A percentile compares a stretch with the other conserved stretches of the same genome.
These are phyloP conservation scores for Dolichopus griseipennis DNA, from an alignment of 2,888 invertebrate species.

Conservation along the genomic window DNA sequence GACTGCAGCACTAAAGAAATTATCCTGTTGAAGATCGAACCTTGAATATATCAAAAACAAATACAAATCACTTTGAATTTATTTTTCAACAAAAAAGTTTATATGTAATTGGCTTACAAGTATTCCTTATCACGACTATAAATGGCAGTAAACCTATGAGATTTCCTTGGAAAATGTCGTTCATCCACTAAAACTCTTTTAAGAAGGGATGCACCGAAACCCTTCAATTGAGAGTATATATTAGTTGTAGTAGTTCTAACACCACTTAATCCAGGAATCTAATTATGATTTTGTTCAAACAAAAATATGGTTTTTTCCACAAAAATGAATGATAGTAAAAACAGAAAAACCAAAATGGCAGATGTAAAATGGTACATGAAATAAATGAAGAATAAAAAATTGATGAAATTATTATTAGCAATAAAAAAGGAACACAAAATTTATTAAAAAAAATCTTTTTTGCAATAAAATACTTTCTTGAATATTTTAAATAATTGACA, in stretches of 20 bases:
- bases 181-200: conserved; percentile 54
- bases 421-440: neutral
- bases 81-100: conserved; percentile 13
- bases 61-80: conserved; percentile 5
- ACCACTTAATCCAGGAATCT: conserved; percentile 50
- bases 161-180: conserved; percentile 62
- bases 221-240: conserved; percentile 35
- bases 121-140: conserved; percentile 88
- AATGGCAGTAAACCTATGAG: conserved; percentile 75
- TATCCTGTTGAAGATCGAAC: conserved; percentile 70
- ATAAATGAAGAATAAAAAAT: neutral
- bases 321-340: neutral
- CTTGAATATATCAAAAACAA: conserved; percentile 42
- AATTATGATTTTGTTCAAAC: neutral
- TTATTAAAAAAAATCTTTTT: too few relatives aligned
- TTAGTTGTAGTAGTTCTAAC: conserved; percentile 48
- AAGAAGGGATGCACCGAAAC: conserved; percentile 31
- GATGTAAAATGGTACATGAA: neutral
- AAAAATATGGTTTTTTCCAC: neutral
- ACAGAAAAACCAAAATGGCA: neutral
- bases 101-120: conserved; percentile 54
- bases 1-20: conserved; percentile 79
- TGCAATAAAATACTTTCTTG: too few relatives aligned
- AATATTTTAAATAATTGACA: too few relatives aligned
- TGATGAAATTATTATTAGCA: neutral